A percentile compares a stretch with the other conserved stretches of the same genome.
phyloP scores from a whole-genome alignment of 2,797 vertebrate genomes.

The Melanotaenia parkinsoni region DNA sequence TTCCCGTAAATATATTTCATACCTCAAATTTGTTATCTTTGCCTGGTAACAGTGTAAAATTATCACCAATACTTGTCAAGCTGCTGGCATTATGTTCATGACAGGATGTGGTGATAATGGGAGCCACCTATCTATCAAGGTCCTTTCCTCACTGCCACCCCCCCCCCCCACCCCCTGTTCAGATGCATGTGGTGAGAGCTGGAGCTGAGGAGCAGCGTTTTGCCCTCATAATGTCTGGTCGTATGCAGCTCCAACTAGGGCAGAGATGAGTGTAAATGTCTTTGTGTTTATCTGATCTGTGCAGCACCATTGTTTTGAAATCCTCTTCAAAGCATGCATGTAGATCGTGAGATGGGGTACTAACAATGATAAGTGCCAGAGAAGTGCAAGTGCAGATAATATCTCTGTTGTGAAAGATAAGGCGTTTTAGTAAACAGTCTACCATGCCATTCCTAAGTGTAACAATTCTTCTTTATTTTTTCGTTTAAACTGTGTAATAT shows the following conservation, averaged over 20 bases:
- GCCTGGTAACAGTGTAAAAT: conserved; percentile 78
- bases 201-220: conserved; percentile 50
- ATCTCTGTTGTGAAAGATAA: conserved; percentile 51
- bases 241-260: conserved; percentile 61
- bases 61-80: conserved; percentile 81
- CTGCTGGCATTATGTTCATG: conserved; percentile 78
- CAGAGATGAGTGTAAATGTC: conserved; percentile 71
- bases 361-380: conserved; percentile 64
- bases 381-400: conserved; percentile 31
- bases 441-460: background rate
- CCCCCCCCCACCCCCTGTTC: conserved; percentile 58
- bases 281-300: conserved; percentile 72
- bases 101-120: conserved; percentile 79
- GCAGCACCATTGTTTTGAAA: conserved; percentile 73
- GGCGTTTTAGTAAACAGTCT: background rate
- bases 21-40: conserved; percentile 77
- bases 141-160: conserved; percentile 56
- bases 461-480: background rate
- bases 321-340: conserved; percentile 69
- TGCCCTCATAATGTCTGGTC: conserved; percentile 74
- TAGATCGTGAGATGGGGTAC: conserved; percentile 60
- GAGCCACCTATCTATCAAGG: conserved; percentile 86
- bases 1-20: conserved; percentile 9
- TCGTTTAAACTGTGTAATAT: background rate
- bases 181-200: conserved; percentile 47